These are phyloP conservation scores for Xanthostigma xanthostigma DNA, from an alignment of 2,888 invertebrate genomes.

Conservation along the genomic window DNA sequence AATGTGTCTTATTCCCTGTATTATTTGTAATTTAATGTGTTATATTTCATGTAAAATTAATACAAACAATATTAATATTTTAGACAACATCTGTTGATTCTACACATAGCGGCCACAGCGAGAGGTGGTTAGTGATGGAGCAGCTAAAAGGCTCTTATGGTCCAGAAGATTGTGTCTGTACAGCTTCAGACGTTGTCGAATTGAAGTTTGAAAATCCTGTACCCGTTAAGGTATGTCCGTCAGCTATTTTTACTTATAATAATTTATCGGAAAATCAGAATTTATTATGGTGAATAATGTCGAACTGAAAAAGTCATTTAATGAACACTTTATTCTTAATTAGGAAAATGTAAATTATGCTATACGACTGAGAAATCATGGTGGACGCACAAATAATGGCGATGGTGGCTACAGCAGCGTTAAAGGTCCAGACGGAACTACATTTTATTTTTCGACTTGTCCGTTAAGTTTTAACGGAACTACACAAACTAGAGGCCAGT, in stretches of 20 bases:
- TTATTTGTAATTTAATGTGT: no score
- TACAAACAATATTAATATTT: slow-evolving; percentile 12
- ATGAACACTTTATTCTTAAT: slow-evolving; percentile 9
- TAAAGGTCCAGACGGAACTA: slow-evolving; percentile 84
- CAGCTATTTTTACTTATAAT: neutral
- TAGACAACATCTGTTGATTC: slow-evolving; percentile 30
- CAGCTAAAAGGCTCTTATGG: slow-evolving; percentile 70
- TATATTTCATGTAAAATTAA: no score
- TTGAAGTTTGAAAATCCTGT: slow-evolving; percentile 83
- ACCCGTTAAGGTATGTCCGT: slow-evolving; percentile 52
- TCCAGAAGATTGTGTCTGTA: slow-evolving; percentile 57
- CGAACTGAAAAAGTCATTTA: neutral
- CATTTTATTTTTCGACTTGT: slow-evolving; percentile 80
- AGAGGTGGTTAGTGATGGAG: slow-evolving; percentile 82
- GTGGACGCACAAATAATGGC: slow-evolving; percentile 86
- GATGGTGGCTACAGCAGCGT: slow-evolving; percentile 81
- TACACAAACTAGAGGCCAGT: slow-evolving; percentile 84
- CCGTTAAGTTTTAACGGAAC: slow-evolving; percentile 95
- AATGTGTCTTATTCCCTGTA: no score
- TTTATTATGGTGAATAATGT: no score
- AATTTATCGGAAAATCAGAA: no score
- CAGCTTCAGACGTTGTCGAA: slow-evolving; percentile 65
- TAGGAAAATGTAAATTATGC: slow-evolving; percentile 83
- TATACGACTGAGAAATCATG: slow-evolving; percentile 72
- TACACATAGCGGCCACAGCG: slow-evolving; percentile 44